Conservation (phyloP, 2,797 vertebrate species). For the Hapalemur alaotrensis region DNA sequence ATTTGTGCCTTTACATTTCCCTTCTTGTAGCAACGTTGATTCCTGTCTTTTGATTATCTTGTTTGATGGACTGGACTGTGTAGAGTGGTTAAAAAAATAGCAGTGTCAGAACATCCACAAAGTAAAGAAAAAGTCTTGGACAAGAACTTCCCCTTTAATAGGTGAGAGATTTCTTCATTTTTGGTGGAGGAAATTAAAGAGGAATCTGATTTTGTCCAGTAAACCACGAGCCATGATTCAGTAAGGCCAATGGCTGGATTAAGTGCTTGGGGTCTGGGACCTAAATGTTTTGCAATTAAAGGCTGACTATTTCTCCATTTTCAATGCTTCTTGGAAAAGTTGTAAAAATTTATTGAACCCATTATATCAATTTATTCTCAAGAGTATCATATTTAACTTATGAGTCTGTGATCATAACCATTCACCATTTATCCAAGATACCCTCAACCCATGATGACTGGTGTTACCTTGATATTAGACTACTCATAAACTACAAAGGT, state of each 20-base stretch:
- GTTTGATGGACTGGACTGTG: neutral
- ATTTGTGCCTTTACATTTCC: neutral
- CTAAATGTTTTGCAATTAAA: slow-evolving; percentile 25
- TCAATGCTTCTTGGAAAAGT: slow-evolving; percentile 20
- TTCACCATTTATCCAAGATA: slow-evolving; percentile 15
- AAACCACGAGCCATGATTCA: neutral
- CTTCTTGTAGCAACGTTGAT: neutral
- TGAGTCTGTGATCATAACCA: neutral
- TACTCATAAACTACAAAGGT: neutral
- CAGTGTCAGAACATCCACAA: neutral
- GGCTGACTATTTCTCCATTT: neutral
- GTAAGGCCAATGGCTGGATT: neutral
- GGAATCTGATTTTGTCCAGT: neutral
- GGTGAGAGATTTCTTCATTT: neutral
- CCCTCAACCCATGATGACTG: neutral
- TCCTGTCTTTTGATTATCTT: neutral
- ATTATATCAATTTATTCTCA: neutral
- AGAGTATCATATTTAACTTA: slow-evolving; percentile 4
- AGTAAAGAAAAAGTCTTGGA: neutral
- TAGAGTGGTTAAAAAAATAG: neutral
- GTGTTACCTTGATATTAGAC: neutral
- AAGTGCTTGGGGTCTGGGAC: neutral
- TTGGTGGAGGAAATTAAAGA: neutral
- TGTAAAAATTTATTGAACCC: neutral
- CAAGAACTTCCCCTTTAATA: neutral